Percentiles rank a stretch among this genome's conserved stretches.
Evolutionary conservation across 37 sponge, comb jelly and placozoan genomes (phyloP).

Genomic region (Spongilla lacustris): DNA sequence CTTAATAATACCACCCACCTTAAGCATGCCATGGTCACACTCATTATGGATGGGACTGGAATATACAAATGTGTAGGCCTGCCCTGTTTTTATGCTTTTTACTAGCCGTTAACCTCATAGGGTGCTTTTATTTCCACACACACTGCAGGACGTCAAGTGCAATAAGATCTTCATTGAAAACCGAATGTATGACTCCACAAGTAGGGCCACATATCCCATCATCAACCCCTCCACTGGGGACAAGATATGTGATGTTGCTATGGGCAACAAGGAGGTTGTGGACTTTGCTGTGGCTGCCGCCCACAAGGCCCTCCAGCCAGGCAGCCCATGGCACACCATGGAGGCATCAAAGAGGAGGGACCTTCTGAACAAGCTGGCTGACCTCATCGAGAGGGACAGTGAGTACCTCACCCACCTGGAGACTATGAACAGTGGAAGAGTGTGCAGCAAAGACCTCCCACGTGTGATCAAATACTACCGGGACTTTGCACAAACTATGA

Average conservation of each 20-base stretch:
- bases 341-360: conserved; percentile 84
- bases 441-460: conserved; percentile 51
- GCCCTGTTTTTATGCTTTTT: no score
- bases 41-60: no score
- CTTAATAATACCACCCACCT: no score
- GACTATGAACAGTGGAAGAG: conserved; percentile 90
- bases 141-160: no score
- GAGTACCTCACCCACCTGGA: conserved; percentile 84
- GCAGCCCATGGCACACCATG: conserved; percentile 83
- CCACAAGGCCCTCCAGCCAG: conserved; percentile 69
- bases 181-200: no score
- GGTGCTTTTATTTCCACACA: no score
- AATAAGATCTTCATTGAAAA: no score
- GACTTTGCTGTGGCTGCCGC: conserved; percentile 91
- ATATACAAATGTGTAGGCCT: no score
- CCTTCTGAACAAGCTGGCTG: conserved; percentile 83
- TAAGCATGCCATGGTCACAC: no score
- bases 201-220: no score
- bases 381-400: conserved; percentile 70
- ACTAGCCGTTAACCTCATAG: no score
- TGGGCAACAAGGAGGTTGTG: conserved; percentile 89
- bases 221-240: no score
- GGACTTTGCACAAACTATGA: conserved; percentile 85
- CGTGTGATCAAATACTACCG: conserved; percentile 65
- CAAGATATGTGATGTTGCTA: conserved; percentile 82